Evolutionary conservation across 23 tunicate species (phyloP).

Genomic region (Halocynthia roretzi): DNA sequence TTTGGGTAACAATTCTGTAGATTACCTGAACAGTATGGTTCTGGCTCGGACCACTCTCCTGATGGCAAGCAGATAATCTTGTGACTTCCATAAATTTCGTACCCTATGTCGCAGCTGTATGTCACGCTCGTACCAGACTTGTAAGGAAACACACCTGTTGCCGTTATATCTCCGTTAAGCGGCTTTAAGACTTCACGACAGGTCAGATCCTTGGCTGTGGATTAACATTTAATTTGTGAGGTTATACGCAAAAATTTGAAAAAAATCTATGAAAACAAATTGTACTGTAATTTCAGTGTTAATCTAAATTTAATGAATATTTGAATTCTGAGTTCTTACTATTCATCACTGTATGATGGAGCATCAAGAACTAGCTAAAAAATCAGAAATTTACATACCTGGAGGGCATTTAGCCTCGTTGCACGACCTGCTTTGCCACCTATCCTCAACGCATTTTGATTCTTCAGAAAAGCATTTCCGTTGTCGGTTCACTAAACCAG

Average conservation of each 20-base stretch:
- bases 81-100: neutral
- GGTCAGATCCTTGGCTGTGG: neutral
- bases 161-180: neutral
- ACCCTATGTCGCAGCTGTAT: neutral
- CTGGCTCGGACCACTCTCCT: constrained; percentile 8
- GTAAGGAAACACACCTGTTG: neutral
- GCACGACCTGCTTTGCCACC: neutral
- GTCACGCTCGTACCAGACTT: neutral
- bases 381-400: neutral
- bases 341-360: neutral
- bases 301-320: neutral
- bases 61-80: neutral
- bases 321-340: neutral
- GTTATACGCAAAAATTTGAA: neutral
- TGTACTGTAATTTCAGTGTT: neutral
- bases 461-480: neutral
- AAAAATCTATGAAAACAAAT: neutral
- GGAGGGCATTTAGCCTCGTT: neutral
- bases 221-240: no score
- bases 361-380: neutral
- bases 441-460: neutral
- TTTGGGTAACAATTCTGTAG: neutral
- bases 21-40: constrained; percentile 7
- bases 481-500: neutral
- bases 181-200: neutral